These are phyloP conservation scores for Seira sanloemensis DNA, from an alignment of 2,888 invertebrate genomes.

Conservation along the genomic window DNA sequence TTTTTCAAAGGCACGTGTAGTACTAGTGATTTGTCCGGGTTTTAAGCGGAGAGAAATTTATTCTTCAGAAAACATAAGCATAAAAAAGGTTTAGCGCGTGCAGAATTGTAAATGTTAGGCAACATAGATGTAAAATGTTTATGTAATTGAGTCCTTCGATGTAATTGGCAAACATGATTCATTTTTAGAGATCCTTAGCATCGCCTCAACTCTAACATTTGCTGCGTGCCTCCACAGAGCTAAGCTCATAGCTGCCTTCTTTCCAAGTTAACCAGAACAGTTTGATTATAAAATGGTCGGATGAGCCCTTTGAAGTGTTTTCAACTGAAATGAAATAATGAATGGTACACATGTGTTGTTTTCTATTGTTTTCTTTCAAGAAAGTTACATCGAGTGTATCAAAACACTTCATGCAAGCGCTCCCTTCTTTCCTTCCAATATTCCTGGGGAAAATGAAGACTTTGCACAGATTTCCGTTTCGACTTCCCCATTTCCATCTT, in stretches of 20 bases:
- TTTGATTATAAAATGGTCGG: slow-evolving; percentile 50
- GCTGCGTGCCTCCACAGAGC: not conserved
- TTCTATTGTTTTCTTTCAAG: slow-evolving; percentile 8
- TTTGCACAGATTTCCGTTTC: not conserved
- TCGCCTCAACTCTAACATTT: not conserved
- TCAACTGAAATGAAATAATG: slow-evolving; percentile 61
- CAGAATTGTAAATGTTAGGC: no score
- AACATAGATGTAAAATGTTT: no score
- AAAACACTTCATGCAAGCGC: no score
- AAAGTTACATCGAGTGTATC: not conserved
- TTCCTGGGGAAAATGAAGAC: not conserved
- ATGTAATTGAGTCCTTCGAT: no score
- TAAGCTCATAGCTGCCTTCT: not conserved
- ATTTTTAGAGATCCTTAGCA: not conserved
- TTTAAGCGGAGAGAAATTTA: no score
- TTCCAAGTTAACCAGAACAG: not conserved
- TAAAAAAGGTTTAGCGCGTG: no score
- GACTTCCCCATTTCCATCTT: not conserved
- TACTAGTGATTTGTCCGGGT: no score
- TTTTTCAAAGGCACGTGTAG: no score
- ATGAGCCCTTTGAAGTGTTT: slow-evolving; percentile 50
- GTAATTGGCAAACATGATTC: no score
- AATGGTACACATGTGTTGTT: slow-evolving; percentile 32
- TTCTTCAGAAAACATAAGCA: no score
- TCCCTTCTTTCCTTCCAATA: not conserved